A percentile compares a stretch with the other conserved stretches of the same genome.
These are phyloP conservation scores for Cephus cinctus DNA, from an alignment of 1,140 invertebrate genomes.

Conservation along the genomic window DNA sequence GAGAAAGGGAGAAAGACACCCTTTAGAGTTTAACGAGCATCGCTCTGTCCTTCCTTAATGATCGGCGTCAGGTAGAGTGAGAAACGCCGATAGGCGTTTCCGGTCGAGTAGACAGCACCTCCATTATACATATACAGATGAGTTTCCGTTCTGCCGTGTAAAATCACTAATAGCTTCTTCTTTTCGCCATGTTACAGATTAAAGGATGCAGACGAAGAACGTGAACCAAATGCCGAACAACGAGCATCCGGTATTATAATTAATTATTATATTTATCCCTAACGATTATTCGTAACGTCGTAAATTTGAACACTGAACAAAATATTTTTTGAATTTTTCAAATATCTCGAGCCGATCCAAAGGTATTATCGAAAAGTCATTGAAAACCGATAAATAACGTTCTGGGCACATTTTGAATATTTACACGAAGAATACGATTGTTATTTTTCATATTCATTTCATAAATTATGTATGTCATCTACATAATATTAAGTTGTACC, in stretches of 20 bases:
- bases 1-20: neutral
- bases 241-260: slow-evolving; percentile 5
- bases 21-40: neutral
- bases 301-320: neutral
- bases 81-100: neutral
- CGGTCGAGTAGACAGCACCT: neutral
- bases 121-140: neutral
- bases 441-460: neutral
- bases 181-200: too few relatives aligned
- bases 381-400: neutral
- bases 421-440: neutral
- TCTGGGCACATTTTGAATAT: too few relatives aligned
- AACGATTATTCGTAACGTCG: neutral
- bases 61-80: neutral
- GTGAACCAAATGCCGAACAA: slow-evolving; percentile 23
- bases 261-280: neutral
- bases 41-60: neutral
- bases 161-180: too few relatives aligned
- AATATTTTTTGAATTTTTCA: neutral
- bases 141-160: neutral
- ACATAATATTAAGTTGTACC: neutral
- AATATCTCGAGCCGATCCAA: neutral
- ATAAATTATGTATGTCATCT: neutral
- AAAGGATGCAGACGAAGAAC: slow-evolving; percentile 36
- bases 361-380: neutral